Evolutionary conservation across 2,888 invertebrate genomes (phyloP), one percentile per base, ranked within the genome.

Genomic region (Dasypogon diadema): DNA sequence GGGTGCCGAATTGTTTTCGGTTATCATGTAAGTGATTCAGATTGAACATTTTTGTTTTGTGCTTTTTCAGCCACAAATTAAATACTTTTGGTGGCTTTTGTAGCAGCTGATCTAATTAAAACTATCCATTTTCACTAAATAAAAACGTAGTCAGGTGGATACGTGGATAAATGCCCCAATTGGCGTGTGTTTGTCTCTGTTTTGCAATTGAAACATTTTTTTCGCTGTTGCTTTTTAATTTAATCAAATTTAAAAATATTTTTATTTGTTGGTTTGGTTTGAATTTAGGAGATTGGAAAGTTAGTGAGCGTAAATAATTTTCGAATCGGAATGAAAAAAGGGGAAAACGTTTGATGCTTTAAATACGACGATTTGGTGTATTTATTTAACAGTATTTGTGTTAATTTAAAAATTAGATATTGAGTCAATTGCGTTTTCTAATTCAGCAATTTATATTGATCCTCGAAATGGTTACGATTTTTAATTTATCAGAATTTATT

Each of bases 91-190:
- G 30, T 51, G 16, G 48, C 68, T 73, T 72, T 74, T 58, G 54
- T 42, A 6, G 56, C n/a, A 55, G 18, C 26, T 74, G 46, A 74
- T 74, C 74, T 58, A 60, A 74, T 74, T 74, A 74, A 74, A 74
- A 14, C 58, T 60, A 60, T 60, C 30, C 70, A 70, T 70, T 70
- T 54, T 18, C 54, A 34, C 70, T 51, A 54, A 70, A 54, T 51
- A 70, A 70, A 12, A 54, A 70, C 30, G 46, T 16, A 54, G 51
- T 24, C 54, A 18, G 70, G 70, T 34, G 70, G 54, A 14, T 54
- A 54, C 51, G 54, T 18, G 30, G 54, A 54, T 54, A 26, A 24
- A 24, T 37, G 6, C 4, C n/a, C 65, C 14, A 42, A 42, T 42
- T 63, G n/a, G 24, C 26, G 46, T 46, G 46, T 46, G 21, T 46